Evolutionary conservation across 1,140 invertebrate genomes (phyloP).

Genomic region (Episyrphus balteatus): DNA sequence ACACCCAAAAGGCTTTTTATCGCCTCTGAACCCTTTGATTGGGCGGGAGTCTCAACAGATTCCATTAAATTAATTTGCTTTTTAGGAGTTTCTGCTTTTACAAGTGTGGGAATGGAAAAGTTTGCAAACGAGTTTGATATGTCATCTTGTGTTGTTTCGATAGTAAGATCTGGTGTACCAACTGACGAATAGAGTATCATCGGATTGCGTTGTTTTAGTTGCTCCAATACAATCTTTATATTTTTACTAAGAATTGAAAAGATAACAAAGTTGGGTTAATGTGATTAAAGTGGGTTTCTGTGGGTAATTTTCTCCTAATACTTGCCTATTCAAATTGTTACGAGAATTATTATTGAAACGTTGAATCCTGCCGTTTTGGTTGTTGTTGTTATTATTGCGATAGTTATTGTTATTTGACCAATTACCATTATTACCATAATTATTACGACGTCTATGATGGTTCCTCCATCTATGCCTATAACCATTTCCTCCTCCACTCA

Average conservation of each 20-base stretch:
- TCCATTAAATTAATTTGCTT: not conserved
- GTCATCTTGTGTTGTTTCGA: not conserved
- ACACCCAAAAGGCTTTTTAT: not conserved
- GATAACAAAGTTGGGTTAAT: not conserved
- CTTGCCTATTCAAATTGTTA: slow-evolving; percentile 2
- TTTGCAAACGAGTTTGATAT: not conserved
- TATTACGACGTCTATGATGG: not conserved
- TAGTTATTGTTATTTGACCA: slow-evolving; percentile 1
- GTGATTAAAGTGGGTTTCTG: too few relatives aligned
- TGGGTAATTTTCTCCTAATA: not conserved
- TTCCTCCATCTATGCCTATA: slow-evolving; percentile 4
- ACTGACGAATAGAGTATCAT: too few relatives aligned
- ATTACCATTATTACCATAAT: slow-evolving; percentile 1
- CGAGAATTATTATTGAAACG: not conserved
- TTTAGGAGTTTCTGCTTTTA: not conserved
- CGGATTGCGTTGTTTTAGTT: too few relatives aligned
- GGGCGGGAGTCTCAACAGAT: not conserved
- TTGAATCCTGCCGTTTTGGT: not conserved
- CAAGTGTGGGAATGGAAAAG: not conserved
- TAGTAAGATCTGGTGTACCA: too few relatives aligned
- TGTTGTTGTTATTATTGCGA: not conserved
- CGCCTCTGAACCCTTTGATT: not conserved
- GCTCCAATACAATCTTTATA: too few relatives aligned
- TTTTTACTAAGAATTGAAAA: not conserved
- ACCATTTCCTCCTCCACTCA: slow-evolving; percentile 3